phyloP scores from a whole-genome alignment of 2,113 vertebrate genomes.

The Chloropsis cyanopogon region DNA sequence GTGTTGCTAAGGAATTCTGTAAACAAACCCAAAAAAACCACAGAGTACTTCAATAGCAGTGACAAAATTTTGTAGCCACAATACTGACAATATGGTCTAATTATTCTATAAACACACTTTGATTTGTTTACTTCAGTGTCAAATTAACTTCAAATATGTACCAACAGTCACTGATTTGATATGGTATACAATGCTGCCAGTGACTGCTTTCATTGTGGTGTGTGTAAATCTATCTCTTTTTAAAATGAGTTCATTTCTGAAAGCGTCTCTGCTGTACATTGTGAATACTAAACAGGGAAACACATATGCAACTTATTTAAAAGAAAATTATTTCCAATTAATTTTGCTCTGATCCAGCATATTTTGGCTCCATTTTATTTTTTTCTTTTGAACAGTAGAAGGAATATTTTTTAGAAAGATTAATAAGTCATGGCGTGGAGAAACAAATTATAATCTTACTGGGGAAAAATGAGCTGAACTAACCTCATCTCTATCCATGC shows the following conservation, averaged over 20 bases:
- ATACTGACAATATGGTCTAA: constrained; percentile 73
- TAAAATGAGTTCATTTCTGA: constrained; percentile 52
- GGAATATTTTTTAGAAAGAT: constrained; percentile 29
- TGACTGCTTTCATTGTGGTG: constrained; percentile 24
- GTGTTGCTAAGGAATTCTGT: constrained; percentile 72
- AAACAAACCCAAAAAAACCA: constrained; percentile 73
- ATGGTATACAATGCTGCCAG: constrained; percentile 41
- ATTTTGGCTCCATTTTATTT: constrained; percentile 26
- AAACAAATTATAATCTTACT: constrained; percentile 27
- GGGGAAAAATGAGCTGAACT: constrained; percentile 17
- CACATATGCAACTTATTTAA: constrained; percentile 69
- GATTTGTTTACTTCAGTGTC: constrained; percentile 81
- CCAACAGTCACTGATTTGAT: constrained; percentile 72
- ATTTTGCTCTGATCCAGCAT: neutral
- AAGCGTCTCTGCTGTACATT: constrained; percentile 9
- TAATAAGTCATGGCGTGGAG: constrained; percentile 28
- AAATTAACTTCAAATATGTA: constrained; percentile 79
- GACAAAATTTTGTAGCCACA: constrained; percentile 71
- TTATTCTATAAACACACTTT: constrained; percentile 81
- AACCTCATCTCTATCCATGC: neutral
- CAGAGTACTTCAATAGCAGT: constrained; percentile 66
- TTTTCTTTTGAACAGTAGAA: constrained; percentile 35
- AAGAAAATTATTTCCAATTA: constrained; percentile 64
- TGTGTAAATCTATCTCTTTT: constrained; percentile 56
- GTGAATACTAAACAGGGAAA: constrained; percentile 55